phyloP scores from a whole-genome alignment of 2,113 vertebrate species.

The Balaeniceps rex region DNA sequence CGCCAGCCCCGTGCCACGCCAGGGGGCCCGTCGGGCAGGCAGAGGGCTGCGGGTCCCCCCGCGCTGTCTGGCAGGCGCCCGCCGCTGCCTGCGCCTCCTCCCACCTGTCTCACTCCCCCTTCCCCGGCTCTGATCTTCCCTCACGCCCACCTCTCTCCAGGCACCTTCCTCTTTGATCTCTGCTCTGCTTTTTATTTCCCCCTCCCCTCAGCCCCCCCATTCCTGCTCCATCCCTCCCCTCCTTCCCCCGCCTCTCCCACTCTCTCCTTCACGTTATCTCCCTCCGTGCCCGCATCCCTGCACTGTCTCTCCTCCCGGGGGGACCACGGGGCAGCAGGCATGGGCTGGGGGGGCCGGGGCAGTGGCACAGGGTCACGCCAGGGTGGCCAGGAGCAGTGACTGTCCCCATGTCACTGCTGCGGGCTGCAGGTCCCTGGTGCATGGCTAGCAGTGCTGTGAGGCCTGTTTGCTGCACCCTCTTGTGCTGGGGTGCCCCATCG shows the following conservation, averaged over 20 bases:
- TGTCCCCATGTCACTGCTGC: background rate
- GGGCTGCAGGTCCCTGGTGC: background rate
- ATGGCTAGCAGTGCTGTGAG: background rate
- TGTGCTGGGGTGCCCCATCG: background rate
- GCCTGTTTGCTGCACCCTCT: background rate
- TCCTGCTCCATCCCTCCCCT: background rate
- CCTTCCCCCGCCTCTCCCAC: background rate
- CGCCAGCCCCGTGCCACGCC: background rate
- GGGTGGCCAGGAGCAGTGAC: background rate
- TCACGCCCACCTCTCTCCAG: background rate
- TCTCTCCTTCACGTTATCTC: background rate
- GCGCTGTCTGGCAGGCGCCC: background rate
- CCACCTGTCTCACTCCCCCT: background rate
- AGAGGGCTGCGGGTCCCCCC: background rate
- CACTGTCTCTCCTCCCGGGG: background rate
- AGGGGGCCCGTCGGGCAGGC: background rate
- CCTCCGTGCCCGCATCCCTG: background rate
- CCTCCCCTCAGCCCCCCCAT: no score
- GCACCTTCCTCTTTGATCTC: slow-evolving; percentile 11
- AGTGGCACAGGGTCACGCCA: background rate
- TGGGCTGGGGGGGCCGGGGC: background rate
- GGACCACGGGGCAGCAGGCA: no score
- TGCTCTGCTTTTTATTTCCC: background rate
- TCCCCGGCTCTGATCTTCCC: background rate
- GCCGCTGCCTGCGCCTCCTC: background rate